These are phyloP conservation scores for Tenthredo amoena DNA, from an alignment of 2,888 invertebrate species.

Conservation along the genomic window DNA sequence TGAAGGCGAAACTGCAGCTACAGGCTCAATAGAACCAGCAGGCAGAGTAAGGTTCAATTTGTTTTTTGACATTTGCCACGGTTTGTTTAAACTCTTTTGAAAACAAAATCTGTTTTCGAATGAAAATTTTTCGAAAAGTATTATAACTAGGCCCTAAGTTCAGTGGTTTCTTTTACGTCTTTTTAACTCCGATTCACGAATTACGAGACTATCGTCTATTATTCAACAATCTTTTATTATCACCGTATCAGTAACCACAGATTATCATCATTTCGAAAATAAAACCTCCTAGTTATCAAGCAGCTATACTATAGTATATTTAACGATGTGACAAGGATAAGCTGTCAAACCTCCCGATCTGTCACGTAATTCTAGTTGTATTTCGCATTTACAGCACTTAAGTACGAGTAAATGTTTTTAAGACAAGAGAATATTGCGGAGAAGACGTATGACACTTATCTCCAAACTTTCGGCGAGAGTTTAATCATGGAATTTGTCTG, in stretches of 20 bases:
- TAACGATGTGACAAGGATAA: conserved; percentile 38
- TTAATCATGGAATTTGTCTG: conserved; percentile 9
- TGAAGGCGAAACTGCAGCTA: conserved; percentile 79
- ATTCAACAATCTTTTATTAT: background rate
- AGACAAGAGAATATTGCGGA: background rate
- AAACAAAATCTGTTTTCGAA: conserved; percentile 2
- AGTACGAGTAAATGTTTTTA: background rate
- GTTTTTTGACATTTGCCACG: conserved; percentile 90
- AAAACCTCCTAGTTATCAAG: conserved; percentile 25
- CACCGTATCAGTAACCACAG: conserved; percentile 9
- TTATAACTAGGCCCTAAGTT: background rate
- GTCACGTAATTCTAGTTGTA: conserved; percentile 13
- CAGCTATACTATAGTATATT: conserved; percentile 32
- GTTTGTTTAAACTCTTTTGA: conserved; percentile 10
- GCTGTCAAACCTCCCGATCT: conserved; percentile 51
- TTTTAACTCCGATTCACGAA: background rate
- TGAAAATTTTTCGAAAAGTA: background rate
- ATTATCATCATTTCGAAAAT: conserved; percentile 19
- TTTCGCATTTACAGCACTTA: conserved; percentile 4
- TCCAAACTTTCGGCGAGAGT: background rate
- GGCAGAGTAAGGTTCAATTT: conserved; percentile 94
- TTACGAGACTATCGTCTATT: background rate
- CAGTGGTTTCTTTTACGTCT: background rate
- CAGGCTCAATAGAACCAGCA: conserved; percentile 91
- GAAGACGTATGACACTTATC: background rate